Evolutionary conservation across 1,140 invertebrate species (phyloP).

Genomic region (Zelostemma sp.): DNA sequence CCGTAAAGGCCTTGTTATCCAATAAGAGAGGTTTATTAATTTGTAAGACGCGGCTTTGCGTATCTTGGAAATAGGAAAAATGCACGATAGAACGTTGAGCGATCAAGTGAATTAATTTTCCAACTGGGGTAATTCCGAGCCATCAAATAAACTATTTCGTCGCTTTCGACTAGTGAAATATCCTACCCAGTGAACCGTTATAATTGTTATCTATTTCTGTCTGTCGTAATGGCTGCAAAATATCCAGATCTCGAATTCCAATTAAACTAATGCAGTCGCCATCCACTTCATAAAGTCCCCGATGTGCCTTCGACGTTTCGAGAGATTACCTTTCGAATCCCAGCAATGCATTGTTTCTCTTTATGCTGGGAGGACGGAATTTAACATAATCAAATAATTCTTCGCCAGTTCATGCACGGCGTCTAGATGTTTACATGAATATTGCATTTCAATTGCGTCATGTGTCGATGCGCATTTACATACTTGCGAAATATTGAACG

Average conservation of each 20-base stretch:
- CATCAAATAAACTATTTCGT: conserved; percentile 19
- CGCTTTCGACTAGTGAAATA: conserved; percentile 19
- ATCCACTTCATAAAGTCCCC: conserved; percentile 15
- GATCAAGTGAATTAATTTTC: conserved; percentile 23
- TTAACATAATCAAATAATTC: background rate
- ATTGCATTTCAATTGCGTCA: background rate
- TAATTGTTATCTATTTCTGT: conserved; percentile 41
- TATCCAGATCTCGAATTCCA: conserved; percentile 52
- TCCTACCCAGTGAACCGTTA: conserved; percentile 24
- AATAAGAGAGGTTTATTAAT: conserved; percentile 40
- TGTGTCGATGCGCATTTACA: background rate
- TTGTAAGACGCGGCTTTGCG: conserved; percentile 10
- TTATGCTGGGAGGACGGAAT: conserved; percentile 14
- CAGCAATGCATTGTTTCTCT: conserved; percentile 7
- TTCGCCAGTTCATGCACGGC: background rate
- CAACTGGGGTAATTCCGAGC: background rate
- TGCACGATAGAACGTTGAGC: background rate
- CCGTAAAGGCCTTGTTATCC: conserved; percentile 31
- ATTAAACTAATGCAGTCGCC: conserved; percentile 52
- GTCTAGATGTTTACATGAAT: background rate
- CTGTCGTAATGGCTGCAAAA: conserved; percentile 41
- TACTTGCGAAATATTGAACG: background rate
- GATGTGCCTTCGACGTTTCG: conserved; percentile 13
- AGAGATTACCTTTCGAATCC: conserved; percentile 2
- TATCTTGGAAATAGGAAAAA: conserved; percentile 5